phyloP scores from a whole-genome alignment of 2,797 vertebrate species.

The Rhynchonycteris naso region DNA sequence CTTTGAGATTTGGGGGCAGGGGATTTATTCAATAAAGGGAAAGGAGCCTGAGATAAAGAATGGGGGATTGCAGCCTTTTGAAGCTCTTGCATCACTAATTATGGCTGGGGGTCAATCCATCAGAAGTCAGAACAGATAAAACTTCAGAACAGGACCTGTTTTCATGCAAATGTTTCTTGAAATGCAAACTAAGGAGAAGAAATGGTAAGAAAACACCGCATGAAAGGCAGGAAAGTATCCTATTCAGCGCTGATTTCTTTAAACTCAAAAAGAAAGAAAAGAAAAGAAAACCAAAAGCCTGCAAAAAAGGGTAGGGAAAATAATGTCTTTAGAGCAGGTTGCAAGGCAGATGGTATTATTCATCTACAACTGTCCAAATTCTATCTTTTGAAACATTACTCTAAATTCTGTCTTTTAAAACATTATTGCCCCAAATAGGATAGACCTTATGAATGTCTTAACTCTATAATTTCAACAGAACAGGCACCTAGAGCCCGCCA shows the following conservation, averaged over 20 bases:
- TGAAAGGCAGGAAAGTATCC: not conserved
- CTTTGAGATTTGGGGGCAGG: not conserved
- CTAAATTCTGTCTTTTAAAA: slow-evolving; percentile 44
- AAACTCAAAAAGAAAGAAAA: not conserved
- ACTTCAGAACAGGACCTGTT: slow-evolving; percentile 37
- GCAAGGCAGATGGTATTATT: not conserved
- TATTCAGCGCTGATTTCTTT: not conserved
- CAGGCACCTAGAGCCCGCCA: not conserved
- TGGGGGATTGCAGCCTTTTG: not conserved
- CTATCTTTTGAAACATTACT: not conserved
- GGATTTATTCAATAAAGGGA: slow-evolving; percentile 22
- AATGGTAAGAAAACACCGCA: not conserved
- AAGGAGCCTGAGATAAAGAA: slow-evolving; percentile 1
- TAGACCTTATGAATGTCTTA: not conserved
- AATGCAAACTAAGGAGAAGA: slow-evolving; percentile 53
- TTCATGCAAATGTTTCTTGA: slow-evolving; percentile 67
- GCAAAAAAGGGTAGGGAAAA: not conserved
- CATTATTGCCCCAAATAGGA: not conserved
- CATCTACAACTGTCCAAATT: not conserved
- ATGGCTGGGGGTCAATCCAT: slow-evolving; percentile 19
- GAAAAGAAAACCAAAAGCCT: not conserved
- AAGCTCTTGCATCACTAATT: slow-evolving; percentile 32
- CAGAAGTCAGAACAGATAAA: slow-evolving; percentile 23
- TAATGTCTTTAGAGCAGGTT: not conserved
- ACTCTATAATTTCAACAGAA: not conserved